Evolutionary conservation across 2,113 vertebrate genomes (phyloP).

Genomic region (Prionailurus viverrinus): DNA sequence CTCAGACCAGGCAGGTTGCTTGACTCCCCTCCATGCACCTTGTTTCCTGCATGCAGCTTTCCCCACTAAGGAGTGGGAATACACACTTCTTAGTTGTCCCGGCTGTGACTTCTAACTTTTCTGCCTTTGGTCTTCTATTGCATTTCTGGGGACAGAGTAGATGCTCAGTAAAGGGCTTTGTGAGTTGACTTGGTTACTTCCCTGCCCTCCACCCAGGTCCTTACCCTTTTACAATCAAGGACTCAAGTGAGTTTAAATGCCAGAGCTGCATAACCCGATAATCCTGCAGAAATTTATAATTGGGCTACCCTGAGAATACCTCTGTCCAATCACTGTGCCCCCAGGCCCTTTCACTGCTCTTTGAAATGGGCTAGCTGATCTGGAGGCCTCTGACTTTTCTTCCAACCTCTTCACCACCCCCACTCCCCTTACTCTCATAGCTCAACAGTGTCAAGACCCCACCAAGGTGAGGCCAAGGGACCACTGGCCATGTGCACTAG

Average conservation of each 20-base stretch:
- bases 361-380: not conserved
- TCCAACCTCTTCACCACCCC: not conserved
- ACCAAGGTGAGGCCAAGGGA: not conserved
- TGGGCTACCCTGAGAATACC: not conserved
- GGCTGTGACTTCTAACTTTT: not conserved
- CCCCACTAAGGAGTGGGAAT: not conserved
- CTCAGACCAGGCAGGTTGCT: not conserved
- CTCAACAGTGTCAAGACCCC: not conserved
- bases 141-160: not conserved
- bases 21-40: not conserved
- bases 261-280: not conserved
- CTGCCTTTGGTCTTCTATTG: not conserved
- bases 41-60: not conserved
- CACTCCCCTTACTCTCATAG: not conserved
- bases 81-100: not conserved
- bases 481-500: not conserved
- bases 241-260: not conserved
- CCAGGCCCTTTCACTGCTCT: not conserved
- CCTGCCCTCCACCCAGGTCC: not conserved
- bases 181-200: not conserved
- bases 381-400: conserved; percentile 12
- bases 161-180: not conserved
- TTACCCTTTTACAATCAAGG: conserved; percentile 4
- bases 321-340: not conserved
- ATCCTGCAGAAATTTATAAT: not conserved